Base-by-base conservation (phyloP, 2,113 vertebrate genomes). In the Pholis gunnellus region DNA sequence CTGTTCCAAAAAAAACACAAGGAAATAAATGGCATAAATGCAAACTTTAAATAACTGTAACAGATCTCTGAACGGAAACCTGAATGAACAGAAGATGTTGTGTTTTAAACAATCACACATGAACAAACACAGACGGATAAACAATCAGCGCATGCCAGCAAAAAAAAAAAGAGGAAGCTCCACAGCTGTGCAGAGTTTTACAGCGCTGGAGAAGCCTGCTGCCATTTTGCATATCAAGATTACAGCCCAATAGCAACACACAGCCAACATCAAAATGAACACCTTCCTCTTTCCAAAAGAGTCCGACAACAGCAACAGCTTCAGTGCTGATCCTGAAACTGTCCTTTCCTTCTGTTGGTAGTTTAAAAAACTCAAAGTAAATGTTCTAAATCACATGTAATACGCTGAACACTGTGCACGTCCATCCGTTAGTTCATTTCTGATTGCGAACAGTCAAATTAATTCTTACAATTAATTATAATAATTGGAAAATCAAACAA, bases 221-320 rank as follows among this genome's bases (percentile, higher is more conserved):
- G 15, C 69, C 56, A 80, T 89, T 96, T 96, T 96, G 94, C 94
- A 95, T 96, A 95, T 94, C 89, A 92, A 91, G 90, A 93, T 94
- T 92, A 86, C 9, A 61, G 57, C 50, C 79, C 75, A 79, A 84
- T 85, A 52, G 78, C 77, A 86, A 63, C 1, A 81, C 17, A 1
- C 31, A 50, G 61, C 40, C 80, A 81, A 65, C 76, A 69, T 86
- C 74, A 64, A 87, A 81, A 89, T 60, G 34, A 77, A 44, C 34
- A 56, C 72, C 84, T 88, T 91, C 89, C 85, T 86, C 84, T 90
- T 93, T 91, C 80, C 65, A 65, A 79, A 86, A 50, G 52, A 46
- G 36, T 31, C 48, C 2, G 17, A 79, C 27, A n/a, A n/a, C n/a
- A n/a, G 44, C 48, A 67, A 56, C 73, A 56, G 72, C 54, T 27